phyloP scores from a whole-genome alignment of 2,113 vertebrate genomes.

The Ctenodactylus gundi region DNA sequence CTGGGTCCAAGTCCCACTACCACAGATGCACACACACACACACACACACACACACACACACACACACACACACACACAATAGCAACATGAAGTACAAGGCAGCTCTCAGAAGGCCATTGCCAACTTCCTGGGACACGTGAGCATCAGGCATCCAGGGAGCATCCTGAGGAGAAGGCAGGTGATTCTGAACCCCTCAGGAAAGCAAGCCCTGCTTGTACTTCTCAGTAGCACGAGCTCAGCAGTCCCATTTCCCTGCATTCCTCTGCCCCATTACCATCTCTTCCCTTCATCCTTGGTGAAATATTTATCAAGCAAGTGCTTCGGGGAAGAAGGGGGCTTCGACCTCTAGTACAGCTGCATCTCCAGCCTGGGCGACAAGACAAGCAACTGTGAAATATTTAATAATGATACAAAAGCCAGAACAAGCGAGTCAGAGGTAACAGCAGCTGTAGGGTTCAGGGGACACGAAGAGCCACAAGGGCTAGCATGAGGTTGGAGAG shows the following conservation, averaged over 20 bases:
- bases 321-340: not conserved
- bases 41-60: too few species aligned
- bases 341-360: not conserved
- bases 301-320: conserved; percentile 13
- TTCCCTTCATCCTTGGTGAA: not conserved
- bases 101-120: not conserved
- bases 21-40: too few species aligned
- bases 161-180: not conserved
- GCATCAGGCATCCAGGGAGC: fast-evolving
- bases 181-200: not conserved
- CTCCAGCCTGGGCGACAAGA: not conserved
- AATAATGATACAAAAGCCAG: conserved; percentile 4
- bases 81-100: not conserved
- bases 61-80: too few species aligned
- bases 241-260: not conserved
- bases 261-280: fast-evolving
- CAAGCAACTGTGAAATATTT: conserved; percentile 15
- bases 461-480: not conserved
- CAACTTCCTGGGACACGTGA: fast-evolving
- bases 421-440: not conserved
- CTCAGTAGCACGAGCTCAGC: not conserved
- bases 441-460: not conserved
- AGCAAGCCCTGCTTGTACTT: not conserved
- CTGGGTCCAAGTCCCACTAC: too few species aligned
- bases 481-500: not conserved